Evolutionary conservation across 1,140 invertebrate genomes (phyloP).

Genomic region (Maniola jurtina): DNA sequence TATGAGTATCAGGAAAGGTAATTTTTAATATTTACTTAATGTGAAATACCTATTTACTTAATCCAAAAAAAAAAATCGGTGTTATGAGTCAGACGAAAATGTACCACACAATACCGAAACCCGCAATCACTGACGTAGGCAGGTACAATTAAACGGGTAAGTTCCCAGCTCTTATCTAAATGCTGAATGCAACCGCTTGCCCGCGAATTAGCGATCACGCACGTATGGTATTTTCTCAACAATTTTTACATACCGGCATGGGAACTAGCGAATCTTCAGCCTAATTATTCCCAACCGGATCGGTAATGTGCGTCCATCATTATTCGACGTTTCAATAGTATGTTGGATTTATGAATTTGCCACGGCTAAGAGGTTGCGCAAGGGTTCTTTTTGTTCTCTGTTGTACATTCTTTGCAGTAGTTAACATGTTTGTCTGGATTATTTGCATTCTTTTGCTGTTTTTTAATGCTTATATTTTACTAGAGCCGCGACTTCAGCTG

Average conservation of each 20-base stretch:
- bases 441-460: not conserved
- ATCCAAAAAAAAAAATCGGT: not conserved
- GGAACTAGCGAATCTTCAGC: slow-evolving; percentile 53
- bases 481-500: no score
- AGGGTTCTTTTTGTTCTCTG: not conserved
- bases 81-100: not conserved
- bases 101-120: not conserved
- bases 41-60: not conserved
- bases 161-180: slow-evolving; percentile 48
- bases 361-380: not conserved
- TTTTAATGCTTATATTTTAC: not conserved
- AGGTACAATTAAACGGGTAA: slow-evolving; percentile 30
- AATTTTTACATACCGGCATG: slow-evolving; percentile 70
- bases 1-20: no score
- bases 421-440: not conserved
- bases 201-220: slow-evolving; percentile 58
- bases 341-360: slow-evolving; percentile 8
- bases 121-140: slow-evolving; percentile 4
- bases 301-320: slow-evolving; percentile 41
- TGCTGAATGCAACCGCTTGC: slow-evolving; percentile 43
- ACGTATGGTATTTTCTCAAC: slow-evolving; percentile 61
- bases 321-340: slow-evolving; percentile 36
- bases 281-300: slow-evolving; percentile 50
- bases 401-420: slow-evolving; percentile 1
- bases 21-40: not conserved